These are phyloP conservation scores for Orgyia antiqua DNA, from an alignment of 2,888 invertebrate genomes.

Conservation along the genomic window DNA sequence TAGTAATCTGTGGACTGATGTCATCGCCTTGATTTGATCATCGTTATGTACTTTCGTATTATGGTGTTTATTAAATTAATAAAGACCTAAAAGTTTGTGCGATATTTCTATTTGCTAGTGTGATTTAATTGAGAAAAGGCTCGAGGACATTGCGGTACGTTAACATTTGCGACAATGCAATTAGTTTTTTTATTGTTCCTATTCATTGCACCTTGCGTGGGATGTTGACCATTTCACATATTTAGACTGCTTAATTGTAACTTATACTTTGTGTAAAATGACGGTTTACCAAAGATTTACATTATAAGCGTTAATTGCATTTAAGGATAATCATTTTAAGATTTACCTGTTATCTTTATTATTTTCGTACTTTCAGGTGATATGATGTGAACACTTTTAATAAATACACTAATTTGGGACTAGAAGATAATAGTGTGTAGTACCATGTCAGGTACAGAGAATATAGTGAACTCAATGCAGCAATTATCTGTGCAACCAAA, in stretches of 20 bases:
- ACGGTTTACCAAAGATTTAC: no score
- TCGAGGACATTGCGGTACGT: conserved; percentile 47
- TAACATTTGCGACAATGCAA: conserved; percentile 29
- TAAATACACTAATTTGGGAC: conserved; percentile 38
- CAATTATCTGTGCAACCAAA: conserved; percentile 71
- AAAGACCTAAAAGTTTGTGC: conserved; percentile 10
- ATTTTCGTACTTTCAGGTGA: conserved; percentile 45
- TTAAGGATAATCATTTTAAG: no score
- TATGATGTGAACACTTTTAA: conserved; percentile 51
- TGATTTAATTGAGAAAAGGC: conserved; percentile 22
- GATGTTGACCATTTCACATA: conserved; percentile 47
- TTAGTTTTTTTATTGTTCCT: conserved; percentile 36
- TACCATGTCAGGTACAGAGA: conserved; percentile 77
- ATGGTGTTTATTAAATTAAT: conserved; percentile 25
- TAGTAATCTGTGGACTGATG: conserved; percentile 39
- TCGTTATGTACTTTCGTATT: conserved; percentile 17
- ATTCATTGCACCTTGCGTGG: conserved; percentile 61
- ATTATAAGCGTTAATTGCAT: no score
- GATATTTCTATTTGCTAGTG: conserved; percentile 9
- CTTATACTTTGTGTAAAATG: no score
- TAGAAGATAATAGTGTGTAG: conserved; percentile 44
- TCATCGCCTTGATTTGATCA: conserved; percentile 38
- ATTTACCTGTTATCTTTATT: conserved; percentile 10
- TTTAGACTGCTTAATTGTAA: conserved; percentile 12
- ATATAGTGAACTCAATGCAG: conserved; percentile 73